Evolutionary conservation across 2,888 invertebrate species (phyloP), one percentile per base, ranked within the genome.

Genomic region (Dimorphilus gyrociliatus): DNA sequence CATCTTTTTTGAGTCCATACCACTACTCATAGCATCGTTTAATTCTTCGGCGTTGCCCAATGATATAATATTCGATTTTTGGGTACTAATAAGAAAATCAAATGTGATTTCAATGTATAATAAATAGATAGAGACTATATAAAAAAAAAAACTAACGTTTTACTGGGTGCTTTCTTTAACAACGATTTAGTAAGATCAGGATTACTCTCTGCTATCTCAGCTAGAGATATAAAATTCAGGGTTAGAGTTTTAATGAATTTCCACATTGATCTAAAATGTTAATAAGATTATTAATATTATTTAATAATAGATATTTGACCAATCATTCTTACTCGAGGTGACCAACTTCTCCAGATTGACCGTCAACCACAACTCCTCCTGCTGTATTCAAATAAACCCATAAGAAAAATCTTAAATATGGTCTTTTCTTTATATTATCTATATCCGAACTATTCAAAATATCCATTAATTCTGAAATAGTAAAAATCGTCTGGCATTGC

Each of bases 401-500:
- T 13, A 55, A 42, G 28, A 61, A 46, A 42, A 57, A 60, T 4
- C 52, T 38, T 8, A 58, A 39, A 39, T 53, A 60, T 2, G 59
- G 55, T 13, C 48, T 34, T 44, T 56, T 55, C 23, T 54, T 43
- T 38, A 55, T 52, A 41, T 46, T 48, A 32, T 40, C 46, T 27
- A 60, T 44, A 10, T 33, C 33, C 1, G 37, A 31, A 34, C 55
- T 48, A 35, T 49, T 57, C 19, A 60, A 38, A 7, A 57, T 49
- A 25, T 47, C 45, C 28, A 60, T 39, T 12, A 60, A 37, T 30
- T 61, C 59, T 2, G 48, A 40, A 16, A 55, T 48, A 25, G 45
- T 50, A 45, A 60, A 55, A 36, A 60, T 56, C 19, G 56, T 60
- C 47, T 60, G 60, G 39, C 58, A 57, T 34, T 60, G 56, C 1